Evolutionary conservation across 2,888 invertebrate genomes (phyloP), one percentile per base, ranked within the genome.

Genomic region (Nomada fabriciana): DNA sequence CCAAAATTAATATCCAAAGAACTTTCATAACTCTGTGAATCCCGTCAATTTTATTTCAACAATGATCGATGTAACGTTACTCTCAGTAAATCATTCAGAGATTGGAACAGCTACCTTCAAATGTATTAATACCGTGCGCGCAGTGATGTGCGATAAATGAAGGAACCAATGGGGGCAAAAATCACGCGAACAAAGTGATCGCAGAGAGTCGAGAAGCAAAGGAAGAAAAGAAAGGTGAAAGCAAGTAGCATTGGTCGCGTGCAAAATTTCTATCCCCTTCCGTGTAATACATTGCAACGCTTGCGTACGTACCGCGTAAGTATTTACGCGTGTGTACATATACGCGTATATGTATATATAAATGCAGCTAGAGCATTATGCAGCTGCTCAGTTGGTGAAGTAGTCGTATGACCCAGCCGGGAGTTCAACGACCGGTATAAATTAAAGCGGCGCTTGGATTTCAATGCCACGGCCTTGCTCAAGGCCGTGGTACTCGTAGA

Each of bases 401-500:
- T 82, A 86, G 88, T 87, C 84, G 87, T 87, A 82, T 80, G 82
- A 88, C 88, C 83, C 84, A 73, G 84, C 50, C 70, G 61, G 77
- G 87, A 87, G 90, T 90, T 90, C 90, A 89, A 90, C 90, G 89
- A 84, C 88, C 88, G 86, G 89, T 90, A 90, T 90, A 90, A 90
- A 90, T 90, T 90, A 90, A 89, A 90, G 89, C 89, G 86, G 70
- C 85, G 87, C 86, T 88, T 87, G 88, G 85, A 87, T 89, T 88
- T 90, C 89, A 91, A 90, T 90, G 90, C 89, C 88, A 86, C 85
- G 89, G 86, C 90, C 91, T 90, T 91, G 87, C 89, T 88, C 90
- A 90, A 90, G 91, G 90, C 89, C 90, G 78, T 81, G 84, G 87
- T 82, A 86, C 87, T 88, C 86, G 88, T 90, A 89, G 89, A 89